These are phyloP conservation scores for Nicator chloris DNA, from an alignment of 2,113 vertebrate species.

Conservation along the genomic window DNA sequence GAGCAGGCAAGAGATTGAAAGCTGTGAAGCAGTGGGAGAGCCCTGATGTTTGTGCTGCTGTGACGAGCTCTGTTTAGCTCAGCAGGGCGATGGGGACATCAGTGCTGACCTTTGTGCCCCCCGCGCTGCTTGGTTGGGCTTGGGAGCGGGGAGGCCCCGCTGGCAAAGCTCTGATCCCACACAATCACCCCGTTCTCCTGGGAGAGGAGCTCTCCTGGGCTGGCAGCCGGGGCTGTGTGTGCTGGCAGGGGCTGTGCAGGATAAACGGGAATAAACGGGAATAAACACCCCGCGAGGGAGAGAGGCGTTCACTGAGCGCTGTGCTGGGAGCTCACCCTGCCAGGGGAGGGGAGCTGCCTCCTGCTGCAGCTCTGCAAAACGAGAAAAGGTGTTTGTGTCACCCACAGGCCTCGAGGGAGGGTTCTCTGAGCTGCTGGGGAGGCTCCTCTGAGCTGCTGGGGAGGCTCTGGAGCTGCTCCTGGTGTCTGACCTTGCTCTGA, in stretches of 20 bases:
- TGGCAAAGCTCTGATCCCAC: neutral
- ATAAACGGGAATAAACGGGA: neutral
- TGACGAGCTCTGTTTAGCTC: neutral
- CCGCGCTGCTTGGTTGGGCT: accelerated
- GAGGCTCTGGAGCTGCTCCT: neutral
- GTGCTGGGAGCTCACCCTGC: conserved; percentile 51
- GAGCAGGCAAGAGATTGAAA: neutral
- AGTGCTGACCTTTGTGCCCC: accelerated
- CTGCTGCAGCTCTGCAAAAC: conserved; percentile 56
- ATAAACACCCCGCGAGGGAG: neutral
- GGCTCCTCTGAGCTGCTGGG: neutral
- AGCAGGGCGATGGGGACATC: accelerated
- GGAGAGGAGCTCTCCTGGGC: neutral
- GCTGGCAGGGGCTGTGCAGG: neutral
- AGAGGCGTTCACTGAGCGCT: conserved; percentile 48
- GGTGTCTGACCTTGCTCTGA: neutral
- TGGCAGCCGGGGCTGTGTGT: neutral
- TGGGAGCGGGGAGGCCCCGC: neutral
- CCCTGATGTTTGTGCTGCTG: accelerated
- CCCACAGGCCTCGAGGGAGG: conserved; percentile 12
- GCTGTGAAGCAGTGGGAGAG: neutral
- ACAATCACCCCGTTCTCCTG: neutral
- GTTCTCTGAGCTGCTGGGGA: conserved; percentile 46
- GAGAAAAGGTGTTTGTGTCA: neutral
- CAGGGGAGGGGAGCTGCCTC: conserved; percentile 53